Percentiles rank a stretch among this genome's conserved stretches.
phyloP scores from a whole-genome alignment of 2,888 invertebrate genomes.

The Drosophila mettleri region DNA sequence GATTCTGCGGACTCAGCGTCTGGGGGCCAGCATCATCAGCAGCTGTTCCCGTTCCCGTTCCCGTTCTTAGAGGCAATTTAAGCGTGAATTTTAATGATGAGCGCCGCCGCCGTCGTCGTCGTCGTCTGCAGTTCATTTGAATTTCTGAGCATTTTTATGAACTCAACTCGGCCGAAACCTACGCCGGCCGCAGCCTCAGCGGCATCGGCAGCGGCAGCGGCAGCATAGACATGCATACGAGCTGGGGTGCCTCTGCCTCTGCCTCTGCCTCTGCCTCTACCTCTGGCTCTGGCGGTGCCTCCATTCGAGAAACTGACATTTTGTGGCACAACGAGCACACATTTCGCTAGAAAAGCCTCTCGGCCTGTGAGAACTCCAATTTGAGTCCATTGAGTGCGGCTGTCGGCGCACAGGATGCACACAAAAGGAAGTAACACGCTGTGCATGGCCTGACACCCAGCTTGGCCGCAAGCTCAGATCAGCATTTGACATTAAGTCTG shows the following conservation, averaged over 20 bases:
- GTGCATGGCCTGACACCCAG: slow-evolving; percentile 37
- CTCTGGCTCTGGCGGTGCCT: too few relatives aligned
- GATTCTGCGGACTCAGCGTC: slow-evolving; percentile 43
- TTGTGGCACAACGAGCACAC: slow-evolving; percentile 66
- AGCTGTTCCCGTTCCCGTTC: slow-evolving; percentile 18
- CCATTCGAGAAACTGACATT: slow-evolving; percentile 67
- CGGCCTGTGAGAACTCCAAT: slow-evolving; percentile 44
- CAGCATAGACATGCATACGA: slow-evolving; percentile 62
- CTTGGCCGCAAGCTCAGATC: slow-evolving; percentile 15
- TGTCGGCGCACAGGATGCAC: slow-evolving; percentile 69
- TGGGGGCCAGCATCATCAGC: slow-evolving; percentile 42
- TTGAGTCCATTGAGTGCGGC: slow-evolving; percentile 14
- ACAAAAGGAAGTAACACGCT: slow-evolving; percentile 77
- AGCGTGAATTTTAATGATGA: slow-evolving; percentile 80
- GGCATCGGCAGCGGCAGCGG: background rate
- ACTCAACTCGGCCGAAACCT: slow-evolving; percentile 34
- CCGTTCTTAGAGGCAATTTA: slow-evolving; percentile 68
- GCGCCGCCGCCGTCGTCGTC: slow-evolving; percentile 59
- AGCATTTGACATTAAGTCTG: slow-evolving; percentile 45
- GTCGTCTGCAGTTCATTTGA: slow-evolving; percentile 78
- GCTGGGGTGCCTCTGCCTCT: background rate
- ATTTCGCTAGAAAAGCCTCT: slow-evolving; percentile 67
- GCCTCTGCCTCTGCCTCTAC: background rate
- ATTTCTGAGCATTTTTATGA: slow-evolving; percentile 67
- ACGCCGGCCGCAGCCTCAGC: background rate